Evolutionary conservation across 2,797 vertebrate genomes (phyloP).

Genomic region (Aeoliscus strigatus): DNA sequence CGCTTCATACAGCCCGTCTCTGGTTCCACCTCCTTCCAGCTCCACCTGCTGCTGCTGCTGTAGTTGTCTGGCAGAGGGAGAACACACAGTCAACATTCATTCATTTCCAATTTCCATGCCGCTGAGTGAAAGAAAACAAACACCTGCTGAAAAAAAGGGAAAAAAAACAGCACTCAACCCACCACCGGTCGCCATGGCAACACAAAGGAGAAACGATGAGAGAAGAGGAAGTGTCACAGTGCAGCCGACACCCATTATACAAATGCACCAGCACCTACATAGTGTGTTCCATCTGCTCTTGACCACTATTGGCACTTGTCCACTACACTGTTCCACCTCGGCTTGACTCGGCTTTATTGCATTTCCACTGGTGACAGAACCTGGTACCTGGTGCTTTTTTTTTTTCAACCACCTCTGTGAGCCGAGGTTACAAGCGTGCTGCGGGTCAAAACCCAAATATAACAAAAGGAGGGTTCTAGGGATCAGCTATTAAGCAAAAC

Average conservation of each 20-base stretch:
- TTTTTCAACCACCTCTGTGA: too few species aligned
- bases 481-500: too few species aligned
- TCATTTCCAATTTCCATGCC: slow-evolving; percentile 23
- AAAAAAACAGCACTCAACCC: slow-evolving; percentile 44
- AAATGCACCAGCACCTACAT: slow-evolving; percentile 28
- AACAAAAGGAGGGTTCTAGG: too few species aligned
- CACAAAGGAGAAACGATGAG: slow-evolving; percentile 22
- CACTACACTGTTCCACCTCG: too few species aligned
- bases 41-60: slow-evolving; percentile 87
- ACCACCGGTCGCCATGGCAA: slow-evolving; percentile 65
- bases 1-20: slow-evolving; percentile 78
- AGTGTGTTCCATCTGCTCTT: too few species aligned
- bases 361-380: too few species aligned
- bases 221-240: slow-evolving; percentile 22
- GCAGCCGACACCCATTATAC: slow-evolving; percentile 10
- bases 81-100: slow-evolving; percentile 9
- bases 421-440: too few species aligned
- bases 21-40: slow-evolving; percentile 79
- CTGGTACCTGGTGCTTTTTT: too few species aligned
- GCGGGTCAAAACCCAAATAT: too few species aligned
- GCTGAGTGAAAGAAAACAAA: slow-evolving; percentile 36
- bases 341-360: too few species aligned
- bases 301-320: too few species aligned
- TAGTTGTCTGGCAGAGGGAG: slow-evolving; percentile 73
- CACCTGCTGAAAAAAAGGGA: slow-evolving; percentile 46